phyloP scores from a whole-genome alignment of 2,888 invertebrate species.

The Onchidella celtica region DNA sequence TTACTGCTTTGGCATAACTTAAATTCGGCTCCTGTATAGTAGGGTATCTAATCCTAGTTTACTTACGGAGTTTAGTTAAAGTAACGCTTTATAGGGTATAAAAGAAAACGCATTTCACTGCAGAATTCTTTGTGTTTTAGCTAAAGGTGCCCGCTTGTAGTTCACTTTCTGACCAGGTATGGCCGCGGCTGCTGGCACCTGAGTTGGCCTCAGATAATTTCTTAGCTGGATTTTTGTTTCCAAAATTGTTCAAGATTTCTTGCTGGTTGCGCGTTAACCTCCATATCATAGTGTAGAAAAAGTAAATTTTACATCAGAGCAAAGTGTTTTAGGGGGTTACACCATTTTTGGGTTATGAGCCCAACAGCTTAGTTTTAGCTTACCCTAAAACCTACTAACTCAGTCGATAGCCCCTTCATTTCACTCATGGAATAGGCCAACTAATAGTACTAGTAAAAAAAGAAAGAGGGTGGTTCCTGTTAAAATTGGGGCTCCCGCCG shows the following conservation, averaged over 20 bases:
- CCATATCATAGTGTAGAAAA: background rate
- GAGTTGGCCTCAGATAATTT: conserved; percentile 47
- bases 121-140: too few species aligned
- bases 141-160: too few species aligned
- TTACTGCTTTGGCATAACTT: conserved; percentile 56
- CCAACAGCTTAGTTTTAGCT: conserved; percentile 34
- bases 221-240: background rate
- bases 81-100: conserved; percentile 50
- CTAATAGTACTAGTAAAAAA: background rate
- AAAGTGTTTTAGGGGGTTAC: background rate
- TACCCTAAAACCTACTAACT: background rate
- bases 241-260: background rate
- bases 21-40: conserved; percentile 59
- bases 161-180: conserved; percentile 58
- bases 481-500: too few species aligned
- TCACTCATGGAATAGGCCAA: conserved; percentile 3
- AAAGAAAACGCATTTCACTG: too few species aligned
- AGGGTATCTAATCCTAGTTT: conserved; percentile 71
- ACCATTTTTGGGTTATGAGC: conserved; percentile 30
- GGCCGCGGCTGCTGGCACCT: conserved; percentile 72
- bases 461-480: too few species aligned
- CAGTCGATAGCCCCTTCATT: background rate
- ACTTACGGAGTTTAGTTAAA: conserved; percentile 48
- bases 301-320: background rate
- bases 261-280: background rate